A percentile compares a stretch with the other conserved stretches of the same genome.
These are phyloP conservation scores for Tragelaphus imberbis DNA, from an alignment of 2,113 vertebrate species.

Conservation along the genomic window DNA sequence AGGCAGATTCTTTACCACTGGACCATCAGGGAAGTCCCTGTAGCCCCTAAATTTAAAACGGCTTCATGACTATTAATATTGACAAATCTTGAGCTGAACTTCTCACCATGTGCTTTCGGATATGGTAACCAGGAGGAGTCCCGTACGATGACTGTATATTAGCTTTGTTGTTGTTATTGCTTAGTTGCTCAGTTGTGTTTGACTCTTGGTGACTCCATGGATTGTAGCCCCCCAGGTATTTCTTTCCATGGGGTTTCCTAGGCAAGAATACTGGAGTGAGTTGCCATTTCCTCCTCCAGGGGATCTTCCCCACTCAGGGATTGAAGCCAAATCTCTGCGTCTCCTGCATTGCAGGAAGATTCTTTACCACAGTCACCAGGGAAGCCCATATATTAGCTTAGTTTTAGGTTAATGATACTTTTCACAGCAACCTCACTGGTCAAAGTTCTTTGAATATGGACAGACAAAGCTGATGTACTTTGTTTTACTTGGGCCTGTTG, in stretches of 20 bases:
- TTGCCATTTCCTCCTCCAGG: not conserved
- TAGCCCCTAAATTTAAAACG: not conserved
- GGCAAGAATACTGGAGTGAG: not conserved
- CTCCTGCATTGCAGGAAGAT: not conserved
- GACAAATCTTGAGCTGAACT: not conserved
- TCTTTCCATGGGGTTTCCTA: not conserved
- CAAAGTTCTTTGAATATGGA: not conserved
- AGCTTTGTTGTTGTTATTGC: not conserved
- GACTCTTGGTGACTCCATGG: not conserved
- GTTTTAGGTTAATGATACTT: not conserved
- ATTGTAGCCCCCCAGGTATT: not conserved
- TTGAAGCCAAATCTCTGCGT: not conserved
- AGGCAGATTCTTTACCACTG: not conserved
- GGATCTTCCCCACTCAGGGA: not conserved
- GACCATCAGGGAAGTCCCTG: not conserved
- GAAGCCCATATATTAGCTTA: not conserved
- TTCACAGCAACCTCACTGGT: not conserved
- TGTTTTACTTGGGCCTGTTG: not conserved
- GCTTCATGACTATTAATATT: not conserved
- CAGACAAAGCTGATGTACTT: not conserved
- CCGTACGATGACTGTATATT: fast-evolving
- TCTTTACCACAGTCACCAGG: not conserved
- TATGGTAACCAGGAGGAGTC: not conserved
- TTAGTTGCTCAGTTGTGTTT: not conserved
- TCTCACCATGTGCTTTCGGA: not conserved